Evolutionary conservation across 64 coral and sea anemone genomes (phyloP), one percentile per base, ranked within the genome.

Genomic region (Catalaphyllia jardinei): DNA sequence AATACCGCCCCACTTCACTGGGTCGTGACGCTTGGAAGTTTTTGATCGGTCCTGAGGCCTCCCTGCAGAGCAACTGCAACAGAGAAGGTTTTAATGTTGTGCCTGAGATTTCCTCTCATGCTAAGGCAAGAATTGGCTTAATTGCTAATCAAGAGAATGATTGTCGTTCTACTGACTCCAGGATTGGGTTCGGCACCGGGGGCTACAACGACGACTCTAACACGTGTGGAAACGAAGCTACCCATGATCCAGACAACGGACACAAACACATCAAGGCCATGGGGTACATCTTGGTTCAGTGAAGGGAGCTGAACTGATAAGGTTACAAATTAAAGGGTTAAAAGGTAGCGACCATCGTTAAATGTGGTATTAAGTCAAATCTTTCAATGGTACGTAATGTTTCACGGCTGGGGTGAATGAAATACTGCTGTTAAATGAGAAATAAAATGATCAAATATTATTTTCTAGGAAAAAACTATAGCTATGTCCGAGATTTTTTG

Each of bases 231-330:
- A 91, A 91, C 38, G 89, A 86, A 29, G 81, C 89, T 57, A 57
- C 10, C 0, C 54, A 57, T 16, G 9, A 16, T 16, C 11, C 11
- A 57, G 54, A 57, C 15, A 57, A 57, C 15, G 54, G 54, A 57
- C 0, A 10, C 52, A 54, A 12, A 62, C 33, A 11, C 28, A 86
- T 91, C 42, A 86, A 91, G 19, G 89, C 89, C 28, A 86, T 86
- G 27, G 83, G 89, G 31, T 91, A 91, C 52, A 64, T 91, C 12
- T 46, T 91, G 19, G 61, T 91, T 18, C 80, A 91, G 72, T 91
- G 12, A 73, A 72, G 27, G 1, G n/a, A 72, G 29, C 69, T 27
- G 54, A 57, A 57, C 8, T 57, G 12, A 14, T 46, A 6, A 46
- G 42, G 42, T 46, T 46, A 46, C 7, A 46, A 46, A 46, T 46